Evolutionary conservation across 2,888 invertebrate genomes (phyloP), one percentile per base, ranked within the genome.

Genomic region (Rugalucina vietnamica): DNA sequence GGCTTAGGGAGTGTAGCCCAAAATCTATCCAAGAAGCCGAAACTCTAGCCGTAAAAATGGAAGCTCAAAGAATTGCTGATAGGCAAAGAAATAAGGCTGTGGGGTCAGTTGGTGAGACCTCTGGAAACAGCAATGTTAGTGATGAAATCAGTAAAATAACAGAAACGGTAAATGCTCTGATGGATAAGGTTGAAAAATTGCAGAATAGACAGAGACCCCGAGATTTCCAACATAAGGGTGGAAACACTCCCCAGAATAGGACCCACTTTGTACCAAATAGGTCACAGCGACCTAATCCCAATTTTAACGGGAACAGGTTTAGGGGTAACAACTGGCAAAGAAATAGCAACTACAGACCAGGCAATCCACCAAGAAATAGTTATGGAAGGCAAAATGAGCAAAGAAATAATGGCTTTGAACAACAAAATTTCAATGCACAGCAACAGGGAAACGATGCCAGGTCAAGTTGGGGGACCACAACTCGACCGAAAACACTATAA

Each of bases 1-100:
- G 80, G 39, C 21, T 85, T 21, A 43, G 75, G 73, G 84, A 81
- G 73, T 18, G 54, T 32, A 1, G 57, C 29, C 81, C 81, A 18
- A 81, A 79, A 49, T 71, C n/a, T 49, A 76, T 83, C 8, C 21
- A n/a, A 24, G 83, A 85, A 39, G 81, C 83, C 32, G 85, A 85
- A 39, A 76, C 12, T 27, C 29, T 78, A 27, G 85, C 85, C 0
- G 79, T 85, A 4, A 39, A 76, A 32, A 18, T 87, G 39, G 87
- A 87, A 39, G 29, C 85, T 5, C 50, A 79, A 14, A 65, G 39
- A 74, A 8, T 79, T n/a, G 85, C 87, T n/a, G 81, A 85, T 50
- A 82, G 50, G 43, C 84, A 84, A 34, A 73, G 78, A 70, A 69
- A 14, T 1, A 34, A 72, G 34, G 1, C 8, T 54, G 57, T 79